Conservation (phyloP, 2,113 vertebrate genomes). For the Ivindomyrus marchei region DNA sequence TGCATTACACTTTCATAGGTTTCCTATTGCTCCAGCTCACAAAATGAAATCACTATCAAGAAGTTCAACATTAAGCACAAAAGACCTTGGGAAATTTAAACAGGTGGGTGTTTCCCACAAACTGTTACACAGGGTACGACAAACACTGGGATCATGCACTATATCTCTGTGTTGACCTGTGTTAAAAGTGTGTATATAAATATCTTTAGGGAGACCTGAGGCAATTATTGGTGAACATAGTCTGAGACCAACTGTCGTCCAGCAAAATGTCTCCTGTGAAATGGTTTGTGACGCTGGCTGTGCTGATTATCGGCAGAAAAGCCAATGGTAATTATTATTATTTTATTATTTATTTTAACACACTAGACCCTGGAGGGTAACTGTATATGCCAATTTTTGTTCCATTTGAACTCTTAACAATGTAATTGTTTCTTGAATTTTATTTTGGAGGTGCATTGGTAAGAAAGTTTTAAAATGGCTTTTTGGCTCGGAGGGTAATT, state of each 20-base stretch:
- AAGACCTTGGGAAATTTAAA: slow-evolving; percentile 19
- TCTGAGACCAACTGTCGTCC: neutral
- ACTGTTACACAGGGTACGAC: neutral
- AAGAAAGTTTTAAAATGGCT: neutral
- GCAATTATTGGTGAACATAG: neutral
- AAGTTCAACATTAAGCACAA: slow-evolving; percentile 27
- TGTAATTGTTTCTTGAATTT: neutral
- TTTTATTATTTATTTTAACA: neutral
- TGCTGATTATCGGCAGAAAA: slow-evolving; percentile 23
- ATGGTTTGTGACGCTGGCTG: slow-evolving; percentile 31
- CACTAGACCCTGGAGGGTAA: neutral
- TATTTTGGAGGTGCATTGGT: neutral
- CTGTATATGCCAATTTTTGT: neutral
- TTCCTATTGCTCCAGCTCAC: neutral
- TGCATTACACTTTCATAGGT: neutral
- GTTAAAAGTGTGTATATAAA: neutral
- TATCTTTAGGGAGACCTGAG: neutral
- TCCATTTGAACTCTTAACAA: neutral
- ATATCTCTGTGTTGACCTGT: neutral
- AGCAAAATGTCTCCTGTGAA: slow-evolving; percentile 17
- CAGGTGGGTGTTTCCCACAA: slow-evolving; percentile 13
- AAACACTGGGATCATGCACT: neutral
- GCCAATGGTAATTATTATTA: slow-evolving; percentile 38
- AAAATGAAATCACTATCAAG: neutral
- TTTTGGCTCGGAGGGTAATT: neutral